These are phyloP conservation scores for Philopedon plagiatum DNA, from an alignment of 2,888 invertebrate species.

Conservation along the genomic window DNA sequence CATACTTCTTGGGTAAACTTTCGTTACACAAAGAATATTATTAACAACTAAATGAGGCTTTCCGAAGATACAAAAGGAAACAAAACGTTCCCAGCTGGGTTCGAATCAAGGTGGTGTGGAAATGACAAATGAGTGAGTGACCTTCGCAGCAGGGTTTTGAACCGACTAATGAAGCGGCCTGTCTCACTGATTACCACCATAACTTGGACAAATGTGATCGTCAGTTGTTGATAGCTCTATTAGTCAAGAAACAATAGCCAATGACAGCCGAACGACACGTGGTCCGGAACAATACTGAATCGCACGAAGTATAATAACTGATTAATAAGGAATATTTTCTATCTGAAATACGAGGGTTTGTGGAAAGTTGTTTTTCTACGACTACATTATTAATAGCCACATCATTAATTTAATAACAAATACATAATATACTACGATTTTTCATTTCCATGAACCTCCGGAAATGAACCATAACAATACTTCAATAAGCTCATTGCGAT, in stretches of 20 bases:
- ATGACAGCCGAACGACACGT: conserved; percentile 62
- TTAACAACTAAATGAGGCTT: conserved; percentile 34
- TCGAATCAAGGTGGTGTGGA: conserved; percentile 59
- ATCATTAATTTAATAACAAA: too few relatives aligned
- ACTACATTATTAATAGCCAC: too few relatives aligned
- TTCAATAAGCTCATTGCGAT: too few relatives aligned
- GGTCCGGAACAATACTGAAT: conserved; percentile 62
- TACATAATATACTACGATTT: too few relatives aligned
- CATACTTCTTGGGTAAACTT: background rate
- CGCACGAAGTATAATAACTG: conserved; percentile 59
- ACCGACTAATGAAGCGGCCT: conserved; percentile 64
- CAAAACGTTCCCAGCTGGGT: conserved; percentile 56
- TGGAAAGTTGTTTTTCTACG: background rate
- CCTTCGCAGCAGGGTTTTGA: conserved; percentile 63
- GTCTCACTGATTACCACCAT: conserved; percentile 63
- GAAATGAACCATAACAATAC: too few relatives aligned
- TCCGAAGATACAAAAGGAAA: conserved; percentile 44
- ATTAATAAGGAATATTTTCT: conserved; percentile 61
- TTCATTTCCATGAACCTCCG: too few relatives aligned
- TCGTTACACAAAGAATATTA: conserved; percentile 16
- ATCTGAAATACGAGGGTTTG: background rate
- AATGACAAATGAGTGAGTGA: conserved; percentile 67
- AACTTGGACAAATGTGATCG: conserved; percentile 65
- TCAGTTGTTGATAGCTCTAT: conserved; percentile 66
- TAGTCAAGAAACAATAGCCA: conserved; percentile 64